Evolutionary conservation across 2,113 vertebrate species (phyloP).

Genomic region (Coturnix japonica): DNA sequence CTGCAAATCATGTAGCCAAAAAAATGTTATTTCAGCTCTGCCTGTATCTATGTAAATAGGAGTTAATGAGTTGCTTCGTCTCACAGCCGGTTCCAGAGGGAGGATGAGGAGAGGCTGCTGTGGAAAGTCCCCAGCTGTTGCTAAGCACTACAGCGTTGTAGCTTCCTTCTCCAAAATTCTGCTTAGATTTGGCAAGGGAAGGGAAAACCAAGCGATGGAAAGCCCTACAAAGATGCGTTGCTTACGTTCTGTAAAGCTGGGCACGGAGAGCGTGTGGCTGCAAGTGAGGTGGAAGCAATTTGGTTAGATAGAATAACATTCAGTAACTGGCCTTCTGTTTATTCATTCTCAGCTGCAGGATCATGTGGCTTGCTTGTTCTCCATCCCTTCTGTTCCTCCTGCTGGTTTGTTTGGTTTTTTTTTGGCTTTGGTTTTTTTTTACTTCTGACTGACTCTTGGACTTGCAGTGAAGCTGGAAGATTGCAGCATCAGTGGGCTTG

Average conservation of each 20-base stretch:
- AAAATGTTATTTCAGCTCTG: conserved; percentile 29
- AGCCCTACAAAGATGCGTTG: background rate
- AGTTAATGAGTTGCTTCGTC: conserved; percentile 31
- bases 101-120: conserved; percentile 23
- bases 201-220: background rate
- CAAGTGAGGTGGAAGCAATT: conserved; percentile 12
- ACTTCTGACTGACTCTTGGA: background rate
- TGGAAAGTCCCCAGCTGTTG: conserved; percentile 57
- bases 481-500: background rate
- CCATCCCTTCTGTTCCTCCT: background rate
- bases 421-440: background rate
- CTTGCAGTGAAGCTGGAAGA: background rate
- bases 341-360: background rate
- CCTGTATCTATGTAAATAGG: conserved; percentile 10
- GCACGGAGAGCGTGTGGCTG: background rate
- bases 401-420: background rate
- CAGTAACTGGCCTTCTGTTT: background rate
- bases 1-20: background rate
- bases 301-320: background rate
- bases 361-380: background rate
- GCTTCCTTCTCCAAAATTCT: background rate
- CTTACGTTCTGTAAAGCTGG: background rate
- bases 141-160: conserved; percentile 37
- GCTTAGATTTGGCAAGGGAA: background rate
- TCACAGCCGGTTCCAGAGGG: conserved; percentile 11